Conservation (phyloP, 2,888 invertebrate genomes). For the Malacosoma neustria region DNA sequence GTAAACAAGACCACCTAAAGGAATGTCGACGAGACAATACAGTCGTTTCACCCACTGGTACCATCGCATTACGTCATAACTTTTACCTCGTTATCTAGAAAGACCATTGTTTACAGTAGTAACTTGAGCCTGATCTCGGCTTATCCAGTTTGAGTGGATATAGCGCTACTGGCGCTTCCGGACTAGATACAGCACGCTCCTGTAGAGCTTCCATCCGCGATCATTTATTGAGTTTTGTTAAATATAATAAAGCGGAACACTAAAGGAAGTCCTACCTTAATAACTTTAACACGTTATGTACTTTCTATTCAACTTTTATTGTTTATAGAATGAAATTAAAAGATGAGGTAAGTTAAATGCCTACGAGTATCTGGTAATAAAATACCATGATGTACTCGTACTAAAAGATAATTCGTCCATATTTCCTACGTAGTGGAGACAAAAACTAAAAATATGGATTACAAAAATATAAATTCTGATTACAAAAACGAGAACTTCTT, state of each 20-base stretch:
- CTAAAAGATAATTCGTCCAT: too few species aligned
- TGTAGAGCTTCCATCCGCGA: conserved; percentile 65
- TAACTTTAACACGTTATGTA: too few species aligned
- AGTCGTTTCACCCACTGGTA: conserved; percentile 11
- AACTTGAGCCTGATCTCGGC: conserved; percentile 43
- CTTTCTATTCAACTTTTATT: too few species aligned
- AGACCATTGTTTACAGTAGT: conserved; percentile 30
- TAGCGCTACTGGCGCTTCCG: conserved; percentile 49
- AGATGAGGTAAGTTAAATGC: too few species aligned
- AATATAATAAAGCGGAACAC: conserved; percentile 47
- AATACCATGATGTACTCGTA: too few species aligned
- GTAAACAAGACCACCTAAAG: conserved; percentile 7
- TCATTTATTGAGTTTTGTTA: conserved; percentile 27
- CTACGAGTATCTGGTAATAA: too few species aligned
- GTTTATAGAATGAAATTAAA: too few species aligned
- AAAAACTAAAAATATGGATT: too few species aligned
- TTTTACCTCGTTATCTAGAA: background rate
- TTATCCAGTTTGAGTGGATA: conserved; percentile 48
- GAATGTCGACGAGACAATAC: background rate
- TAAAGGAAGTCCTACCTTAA: conserved; percentile 43
- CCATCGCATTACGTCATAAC: background rate
- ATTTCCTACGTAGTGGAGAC: too few species aligned
- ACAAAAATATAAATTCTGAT: too few species aligned
- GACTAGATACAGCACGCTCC: conserved; percentile 53
- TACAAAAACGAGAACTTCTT: too few species aligned